Evolutionary conservation across 2,797 vertebrate species (phyloP), one percentile per base, ranked within the genome.

Genomic region (Chiloscyllium punctatum): DNA sequence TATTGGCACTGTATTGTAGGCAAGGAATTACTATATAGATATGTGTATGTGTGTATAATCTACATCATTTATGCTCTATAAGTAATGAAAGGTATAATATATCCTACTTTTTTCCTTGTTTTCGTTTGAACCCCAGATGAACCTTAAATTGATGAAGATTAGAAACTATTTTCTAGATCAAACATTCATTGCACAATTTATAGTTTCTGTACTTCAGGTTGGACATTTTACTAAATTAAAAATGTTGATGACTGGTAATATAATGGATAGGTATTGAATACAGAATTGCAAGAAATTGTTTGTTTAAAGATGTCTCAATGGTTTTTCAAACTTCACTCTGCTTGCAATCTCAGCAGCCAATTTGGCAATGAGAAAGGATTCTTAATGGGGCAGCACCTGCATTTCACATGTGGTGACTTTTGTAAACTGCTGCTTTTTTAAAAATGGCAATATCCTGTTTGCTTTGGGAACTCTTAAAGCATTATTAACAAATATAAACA

Each of bases 371-470:
- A 30, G 0, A 53, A 71, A 71, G 11, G 13, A 57, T 95, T 77
- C 16, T 57, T 6, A 95, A 53, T 42, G 77, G 94, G 69, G 94
- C 71, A 95, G 71, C 94, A 95, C 94, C 57, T 95, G 94, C 94
- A 71, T 25, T 94, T 94, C 68, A 94, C 69, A 94, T 74, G 68
- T 94, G 69, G 69, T 16, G 74, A 94, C 25, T 94, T 72, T 21
- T 77, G 72, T 95, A 95, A 95, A 95, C 48, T 57, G 71, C 51
- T 77, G 94, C 71, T 42, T 94, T 90, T 69, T 27, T 42, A 48
- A 57, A 94, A 95, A 91, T 62, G 6, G 71, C 71, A 77, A 95
- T 95, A 95, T 95, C 94, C 94, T 77, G 27, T 95, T 95, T 74
- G 69, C 48, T 77, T 74, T 74, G 71, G 72, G 71, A 77, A 74